These are phyloP conservation scores for Microctenopoma steveboyesi DNA, from an alignment of 2,797 vertebrate species.

Conservation along the genomic window DNA sequence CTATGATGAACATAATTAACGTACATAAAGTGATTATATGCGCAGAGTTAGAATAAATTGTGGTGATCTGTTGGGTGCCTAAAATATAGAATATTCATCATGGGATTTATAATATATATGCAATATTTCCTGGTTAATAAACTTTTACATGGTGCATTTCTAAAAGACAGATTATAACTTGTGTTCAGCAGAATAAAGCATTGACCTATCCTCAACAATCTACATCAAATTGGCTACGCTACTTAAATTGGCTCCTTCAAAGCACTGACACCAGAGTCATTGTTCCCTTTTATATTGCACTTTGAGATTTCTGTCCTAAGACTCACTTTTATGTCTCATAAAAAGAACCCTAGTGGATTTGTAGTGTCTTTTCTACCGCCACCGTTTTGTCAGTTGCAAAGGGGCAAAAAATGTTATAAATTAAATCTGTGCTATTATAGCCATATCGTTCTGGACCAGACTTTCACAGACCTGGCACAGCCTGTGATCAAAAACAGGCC, in stretches of 20 bases:
- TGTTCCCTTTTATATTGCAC: constrained; percentile 62
- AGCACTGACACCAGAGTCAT: constrained; percentile 62
- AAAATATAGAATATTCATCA: constrained; percentile 4
- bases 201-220: constrained; percentile 62
- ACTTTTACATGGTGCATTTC: constrained; percentile 16
- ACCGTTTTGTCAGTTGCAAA: constrained; percentile 68
- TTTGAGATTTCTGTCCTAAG: constrained; percentile 69
- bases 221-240: constrained; percentile 55
- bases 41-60: neutral
- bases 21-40: constrained; percentile 22
- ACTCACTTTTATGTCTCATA: constrained; percentile 70
- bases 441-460: constrained; percentile 64
- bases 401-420: constrained; percentile 72
- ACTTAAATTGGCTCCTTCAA: constrained; percentile 66
- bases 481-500: constrained; percentile 68
- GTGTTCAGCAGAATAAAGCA: constrained; percentile 30
- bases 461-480: constrained; percentile 58
- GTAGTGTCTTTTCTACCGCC: constrained; percentile 67
- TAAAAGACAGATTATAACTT: neutral
- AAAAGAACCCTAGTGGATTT: constrained; percentile 64
- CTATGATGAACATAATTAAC: constrained; percentile 23
- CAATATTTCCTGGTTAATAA: constrained; percentile 1
- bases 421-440: constrained; percentile 75
- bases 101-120: neutral
- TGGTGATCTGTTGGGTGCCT: neutral